Evolutionary conservation across 2,888 invertebrate species (phyloP), one percentile per base, ranked within the genome.

Genomic region (Mactromeris polynyma): DNA sequence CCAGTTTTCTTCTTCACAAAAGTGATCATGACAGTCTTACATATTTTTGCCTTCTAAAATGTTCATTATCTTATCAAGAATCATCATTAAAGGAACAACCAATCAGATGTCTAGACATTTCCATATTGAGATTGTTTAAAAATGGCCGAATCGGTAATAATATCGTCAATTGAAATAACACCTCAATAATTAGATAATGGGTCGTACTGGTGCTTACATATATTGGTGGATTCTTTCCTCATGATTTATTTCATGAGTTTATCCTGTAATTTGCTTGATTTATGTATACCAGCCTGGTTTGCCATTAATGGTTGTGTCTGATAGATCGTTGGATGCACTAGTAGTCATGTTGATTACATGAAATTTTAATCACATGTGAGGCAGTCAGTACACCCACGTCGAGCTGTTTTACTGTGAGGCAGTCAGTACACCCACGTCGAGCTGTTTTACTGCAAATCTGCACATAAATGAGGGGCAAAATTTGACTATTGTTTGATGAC

Each of bases 41-140:
- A 26, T 64, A 9, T 9, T 4, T 64, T 64, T 64, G 58, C 58
- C 58, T 64, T 64, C 26, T 64, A n/a, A 26, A 3, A 58, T 11
- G 26, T 64, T 26, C 58, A 64, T 64, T 64, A n/a, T 64, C n/a
- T 64, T 26, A 64, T 64, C n/a, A 19, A 21, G 54, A 54, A 21
- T 54, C n/a, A 54, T 2, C 58, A 9, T 64, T 26, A 26, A 21
- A 64, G 58, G 26, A 64, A 64, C 58, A n/a, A 64, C n/a, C 58
- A 26, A 64, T 64, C 58, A 11, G 58, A 64, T 64, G 58, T 64
- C 58, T 64, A 64, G 58, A 64, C 58, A 51, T 64, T 26, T 64
- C n/a, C 3, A 4, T 64, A 64, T 64, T 26, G 58, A 26, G 58
- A 64, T 64, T 64, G 58, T 64, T 26, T 64, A n/a, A 64, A 26